These are phyloP conservation scores for Xanthorhoe spadicearia DNA, from an alignment of 2,888 invertebrate species.

Conservation along the genomic window DNA sequence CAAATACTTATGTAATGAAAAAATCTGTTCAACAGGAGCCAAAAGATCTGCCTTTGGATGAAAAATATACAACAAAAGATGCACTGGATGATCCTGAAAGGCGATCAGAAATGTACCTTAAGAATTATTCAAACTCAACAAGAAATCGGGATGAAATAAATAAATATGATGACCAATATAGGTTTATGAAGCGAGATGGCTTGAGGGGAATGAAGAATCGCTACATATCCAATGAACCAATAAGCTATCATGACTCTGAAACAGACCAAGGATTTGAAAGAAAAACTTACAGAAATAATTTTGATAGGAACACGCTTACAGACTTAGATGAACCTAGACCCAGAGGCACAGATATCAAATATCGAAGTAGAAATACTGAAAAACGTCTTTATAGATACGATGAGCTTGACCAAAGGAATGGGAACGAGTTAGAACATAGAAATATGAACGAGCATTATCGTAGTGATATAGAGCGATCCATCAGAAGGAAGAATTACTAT, in stretches of 20 bases:
- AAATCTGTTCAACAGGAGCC: conserved; percentile 29
- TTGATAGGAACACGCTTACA: conserved; percentile 27
- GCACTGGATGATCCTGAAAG: conserved; percentile 18
- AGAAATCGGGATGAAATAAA: conserved; percentile 24
- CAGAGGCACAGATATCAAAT: conserved; percentile 8
- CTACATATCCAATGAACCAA: conserved; percentile 28
- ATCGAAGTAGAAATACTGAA: conserved; percentile 7
- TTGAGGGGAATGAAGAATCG: conserved; percentile 29
- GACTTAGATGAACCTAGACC: conserved; percentile 21
- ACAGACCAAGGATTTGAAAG: conserved; percentile 29
- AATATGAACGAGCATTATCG: conserved; percentile 2
- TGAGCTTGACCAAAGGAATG: conserved; percentile 5
- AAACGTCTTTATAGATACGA: conserved; percentile 7
- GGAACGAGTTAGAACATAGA: conserved; percentile 6
- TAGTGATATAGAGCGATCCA: conserved; percentile 26
- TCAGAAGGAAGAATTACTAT: conserved; percentile 37
- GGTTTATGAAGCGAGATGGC: conserved; percentile 14
- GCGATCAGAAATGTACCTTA: conserved; percentile 3
- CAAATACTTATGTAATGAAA: conserved; percentile 14
- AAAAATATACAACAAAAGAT: conserved; percentile 5
- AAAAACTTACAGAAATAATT: conserved; percentile 33
- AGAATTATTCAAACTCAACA: conserved; percentile 9
- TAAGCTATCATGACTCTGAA: conserved; percentile 6
- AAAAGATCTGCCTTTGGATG: conserved; percentile 15
- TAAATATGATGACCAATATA: conserved; percentile 14